Base-by-base conservation (phyloP, 1,140 invertebrate species). In the Danaus melanippus region DNA sequence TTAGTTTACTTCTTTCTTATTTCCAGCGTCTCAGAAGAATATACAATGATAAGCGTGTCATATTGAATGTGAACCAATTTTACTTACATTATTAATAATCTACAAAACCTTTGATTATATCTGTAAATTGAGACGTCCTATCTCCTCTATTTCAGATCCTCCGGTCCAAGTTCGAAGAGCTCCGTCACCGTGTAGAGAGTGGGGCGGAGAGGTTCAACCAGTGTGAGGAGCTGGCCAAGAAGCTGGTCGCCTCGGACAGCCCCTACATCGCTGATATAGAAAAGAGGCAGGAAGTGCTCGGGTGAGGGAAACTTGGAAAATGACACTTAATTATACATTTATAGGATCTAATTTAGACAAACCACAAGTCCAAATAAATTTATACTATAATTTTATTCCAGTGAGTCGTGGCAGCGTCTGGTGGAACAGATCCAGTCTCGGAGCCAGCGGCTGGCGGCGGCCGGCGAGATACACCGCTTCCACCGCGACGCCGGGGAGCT, bases 401-500 rank as follows among this genome's bases (percentile, higher is more conserved):
- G 94, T 12, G 91, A 93, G 66, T 92, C 92, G 3, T 99, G 97
- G 97, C 92, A 96, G 58, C 91, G 93, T 46, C 89, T 99, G 0
- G 86, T 97, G 42, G 92, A 96, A 40, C 91, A 96, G 66, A 93
- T 99, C 44, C 92, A 94, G 64, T 91, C 94, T 53, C 90, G 97
- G 10, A 95, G 96, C 62, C 91, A 94, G 56, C 93, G 96, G 49
- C 88, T 99, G 8, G 91, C 93, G 69, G 97, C 96, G 0, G 97
- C 97, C 7, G 97, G 95, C 12, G 96, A 98, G 86, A 97, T 99
- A 61, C 97, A 99, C 84, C 90, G 96, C 43, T 99, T 98, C 90
- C 97, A 99, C 87, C 91, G 97, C 15, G 97, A 99, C 81, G 96
- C 97, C 0, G 95, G 94, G 8, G 97, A 99, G 74, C 94, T 97